Conservation (phyloP, 2,888 invertebrate genomes). For the Melanostoma mellinum region DNA sequence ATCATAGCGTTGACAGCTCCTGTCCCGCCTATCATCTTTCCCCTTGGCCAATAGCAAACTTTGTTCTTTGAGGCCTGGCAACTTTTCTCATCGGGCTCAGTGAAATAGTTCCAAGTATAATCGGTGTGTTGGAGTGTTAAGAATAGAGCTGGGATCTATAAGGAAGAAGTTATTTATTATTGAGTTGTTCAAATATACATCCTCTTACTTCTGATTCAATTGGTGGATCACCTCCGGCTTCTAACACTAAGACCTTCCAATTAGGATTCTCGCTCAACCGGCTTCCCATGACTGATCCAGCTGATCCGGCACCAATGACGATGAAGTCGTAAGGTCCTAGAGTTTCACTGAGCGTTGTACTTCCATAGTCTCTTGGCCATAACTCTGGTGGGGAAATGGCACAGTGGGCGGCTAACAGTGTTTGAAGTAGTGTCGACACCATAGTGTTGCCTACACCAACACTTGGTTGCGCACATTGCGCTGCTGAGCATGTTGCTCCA, state of each 20-base stretch:
- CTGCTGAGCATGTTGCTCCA: constrained; percentile 32
- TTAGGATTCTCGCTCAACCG: constrained; percentile 82
- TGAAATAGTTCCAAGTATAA: constrained; percentile 77
- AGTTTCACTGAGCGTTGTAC: constrained; percentile 76
- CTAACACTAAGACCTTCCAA: constrained; percentile 82
- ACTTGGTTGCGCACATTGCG: constrained; percentile 75
- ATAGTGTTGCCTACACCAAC: constrained; percentile 79
- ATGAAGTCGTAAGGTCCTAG: constrained; percentile 81
- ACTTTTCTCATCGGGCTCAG: constrained; percentile 75
- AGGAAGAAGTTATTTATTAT: not conserved
- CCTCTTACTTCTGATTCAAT: constrained; percentile 55
- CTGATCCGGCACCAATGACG: constrained; percentile 83
- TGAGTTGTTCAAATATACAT: not conserved
- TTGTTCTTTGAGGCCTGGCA: constrained; percentile 75
- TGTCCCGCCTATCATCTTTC: constrained; percentile 86
- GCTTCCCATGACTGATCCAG: constrained; percentile 82
- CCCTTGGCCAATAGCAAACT: constrained; percentile 84
- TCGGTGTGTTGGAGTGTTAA: constrained; percentile 75
- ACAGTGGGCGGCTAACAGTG: constrained; percentile 85
- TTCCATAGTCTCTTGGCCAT: constrained; percentile 84
- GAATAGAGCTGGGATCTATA: constrained; percentile 76
- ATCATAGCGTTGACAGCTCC: constrained; percentile 86
- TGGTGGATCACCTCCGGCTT: constrained; percentile 83
- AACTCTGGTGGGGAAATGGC: constrained; percentile 82
- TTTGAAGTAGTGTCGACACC: constrained; percentile 84